Conservation (phyloP, 2,888 invertebrate genomes). For the Erannis defoliaria region DNA sequence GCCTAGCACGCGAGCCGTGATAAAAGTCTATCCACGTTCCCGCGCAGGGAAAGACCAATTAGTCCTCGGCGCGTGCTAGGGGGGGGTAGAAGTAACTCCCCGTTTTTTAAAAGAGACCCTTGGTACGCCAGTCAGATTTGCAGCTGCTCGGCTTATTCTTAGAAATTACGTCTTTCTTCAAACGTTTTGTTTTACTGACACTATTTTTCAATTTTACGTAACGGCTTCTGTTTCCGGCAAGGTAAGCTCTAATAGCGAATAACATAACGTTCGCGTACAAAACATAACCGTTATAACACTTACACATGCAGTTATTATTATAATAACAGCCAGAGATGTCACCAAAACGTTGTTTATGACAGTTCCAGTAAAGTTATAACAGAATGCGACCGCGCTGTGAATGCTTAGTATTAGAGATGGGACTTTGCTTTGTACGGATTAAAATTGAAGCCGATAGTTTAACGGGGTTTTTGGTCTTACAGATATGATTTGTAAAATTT, state of each 20-base stretch:
- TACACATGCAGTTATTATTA: slow-evolving; percentile 46
- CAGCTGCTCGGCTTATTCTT: background rate
- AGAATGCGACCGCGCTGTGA: slow-evolving; percentile 56
- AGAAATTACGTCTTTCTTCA: too few relatives aligned
- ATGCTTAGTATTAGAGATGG: slow-evolving; percentile 37
- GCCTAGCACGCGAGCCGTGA: too few relatives aligned
- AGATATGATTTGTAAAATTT: too few relatives aligned
- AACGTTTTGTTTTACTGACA: background rate
- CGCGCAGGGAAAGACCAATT: too few relatives aligned
- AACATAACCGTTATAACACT: slow-evolving; percentile 29
- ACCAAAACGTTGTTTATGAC: slow-evolving; percentile 52
- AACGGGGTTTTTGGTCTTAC: too few relatives aligned
- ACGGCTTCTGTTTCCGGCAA: slow-evolving; percentile 15
- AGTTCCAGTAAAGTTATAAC: slow-evolving; percentile 58
- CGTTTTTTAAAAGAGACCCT: too few relatives aligned
- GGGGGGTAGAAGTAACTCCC: too few relatives aligned
- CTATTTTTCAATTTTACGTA: slow-evolving; percentile 17
- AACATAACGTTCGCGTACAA: slow-evolving; percentile 16
- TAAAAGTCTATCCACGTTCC: too few relatives aligned
- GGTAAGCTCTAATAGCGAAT: slow-evolving; percentile 27
- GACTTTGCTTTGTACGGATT: slow-evolving; percentile 4
- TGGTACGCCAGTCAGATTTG: too few relatives aligned
- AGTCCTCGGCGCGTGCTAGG: too few relatives aligned
- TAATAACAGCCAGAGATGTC: slow-evolving; percentile 54
- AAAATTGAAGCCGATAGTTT: background rate